Conservation (phyloP, 2,888 invertebrate genomes). For the Matsumyia berberina region DNA sequence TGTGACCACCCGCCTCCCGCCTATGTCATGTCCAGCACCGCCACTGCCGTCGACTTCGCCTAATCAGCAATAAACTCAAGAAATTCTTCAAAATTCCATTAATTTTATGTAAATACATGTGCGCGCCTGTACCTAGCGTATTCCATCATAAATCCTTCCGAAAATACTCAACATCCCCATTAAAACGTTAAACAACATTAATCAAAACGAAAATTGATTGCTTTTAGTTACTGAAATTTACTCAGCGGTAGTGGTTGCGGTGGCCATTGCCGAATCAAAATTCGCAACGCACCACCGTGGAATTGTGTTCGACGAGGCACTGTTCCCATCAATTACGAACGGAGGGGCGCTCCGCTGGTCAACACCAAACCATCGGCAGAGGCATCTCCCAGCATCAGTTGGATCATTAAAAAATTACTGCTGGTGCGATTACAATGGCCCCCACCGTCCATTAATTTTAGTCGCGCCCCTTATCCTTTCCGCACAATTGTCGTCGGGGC, state of each 20-base stretch:
- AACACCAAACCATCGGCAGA: background rate
- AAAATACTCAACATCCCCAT: slow-evolving; percentile 56
- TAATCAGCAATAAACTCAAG: slow-evolving; percentile 57
- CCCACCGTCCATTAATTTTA: background rate
- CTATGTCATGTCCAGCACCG: background rate
- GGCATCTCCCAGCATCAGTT: slow-evolving; percentile 13
- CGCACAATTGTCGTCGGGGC: slow-evolving; percentile 26
- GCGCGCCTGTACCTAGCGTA: background rate
- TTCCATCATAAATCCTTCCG: slow-evolving; percentile 64
- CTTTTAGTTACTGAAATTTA: slow-evolving; percentile 41
- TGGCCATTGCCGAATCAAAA: slow-evolving; percentile 44
- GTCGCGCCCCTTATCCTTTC: slow-evolving; percentile 30
- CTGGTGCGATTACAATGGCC: slow-evolving; percentile 27
- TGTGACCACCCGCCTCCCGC: background rate
- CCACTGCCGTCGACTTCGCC: background rate
- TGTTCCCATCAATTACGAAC: slow-evolving; percentile 21
- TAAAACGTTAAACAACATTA: slow-evolving; percentile 68
- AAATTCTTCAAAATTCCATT: slow-evolving; percentile 66
- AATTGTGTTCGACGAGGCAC: background rate
- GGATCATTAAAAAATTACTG: slow-evolving; percentile 60
- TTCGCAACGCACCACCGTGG: slow-evolving; percentile 13
- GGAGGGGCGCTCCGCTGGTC: background rate
- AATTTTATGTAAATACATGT: slow-evolving; percentile 58
- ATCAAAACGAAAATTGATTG: slow-evolving; percentile 72
- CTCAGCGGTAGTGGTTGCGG: slow-evolving; percentile 9